Percentiles rank a stretch among this genome's conserved stretches.
Evolutionary conservation across 2,113 vertebrate species (phyloP).

Genomic region (Crotalus tigris): DNA sequence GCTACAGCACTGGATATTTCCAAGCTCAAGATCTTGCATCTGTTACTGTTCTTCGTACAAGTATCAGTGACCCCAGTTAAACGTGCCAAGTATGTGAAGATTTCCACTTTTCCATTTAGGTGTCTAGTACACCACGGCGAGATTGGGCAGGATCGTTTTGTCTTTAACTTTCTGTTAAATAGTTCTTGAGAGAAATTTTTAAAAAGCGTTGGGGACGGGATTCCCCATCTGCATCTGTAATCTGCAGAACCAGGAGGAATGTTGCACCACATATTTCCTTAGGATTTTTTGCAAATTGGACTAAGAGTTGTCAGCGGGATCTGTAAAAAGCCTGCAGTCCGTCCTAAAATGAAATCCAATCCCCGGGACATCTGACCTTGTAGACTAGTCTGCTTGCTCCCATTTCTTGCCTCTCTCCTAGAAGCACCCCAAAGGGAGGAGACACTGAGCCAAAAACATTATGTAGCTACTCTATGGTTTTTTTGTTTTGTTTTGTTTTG

Average conservation of each 20-base stretch:
- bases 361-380: neutral
- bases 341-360: slow-evolving; percentile 6
- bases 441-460: neutral
- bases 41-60: neutral
- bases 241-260: neutral
- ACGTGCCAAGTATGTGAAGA: neutral
- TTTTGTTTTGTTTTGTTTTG: neutral
- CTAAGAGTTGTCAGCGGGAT: neutral
- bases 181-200: neutral
- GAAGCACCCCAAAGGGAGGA: neutral
- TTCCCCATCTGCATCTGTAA: neutral
- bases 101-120: neutral
- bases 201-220: neutral
- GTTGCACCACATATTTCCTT: neutral
- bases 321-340: neutral
- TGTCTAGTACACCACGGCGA: neutral
- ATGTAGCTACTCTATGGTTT: neutral
- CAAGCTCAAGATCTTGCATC: neutral
- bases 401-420: slow-evolving; percentile 11
- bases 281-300: neutral
- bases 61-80: neutral
- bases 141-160: neutral
- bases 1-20: neutral
- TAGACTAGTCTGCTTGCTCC: neutral
- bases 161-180: neutral